Conservation (phyloP, 2,888 invertebrate species). For the Gymnosoma rotundatum region DNA sequence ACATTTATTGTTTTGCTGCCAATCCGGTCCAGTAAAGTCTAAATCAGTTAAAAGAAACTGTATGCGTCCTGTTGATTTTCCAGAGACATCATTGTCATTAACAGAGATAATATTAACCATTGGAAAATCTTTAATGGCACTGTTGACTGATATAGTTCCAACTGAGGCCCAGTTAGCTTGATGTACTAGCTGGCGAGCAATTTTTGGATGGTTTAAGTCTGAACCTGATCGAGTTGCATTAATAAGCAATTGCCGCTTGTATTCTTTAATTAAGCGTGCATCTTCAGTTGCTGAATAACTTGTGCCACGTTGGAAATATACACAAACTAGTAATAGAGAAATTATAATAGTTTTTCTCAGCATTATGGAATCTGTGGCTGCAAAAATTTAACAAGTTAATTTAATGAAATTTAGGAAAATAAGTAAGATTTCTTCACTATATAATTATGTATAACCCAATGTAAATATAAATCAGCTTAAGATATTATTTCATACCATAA, state of each 20-base stretch:
- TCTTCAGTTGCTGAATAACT: conserved; percentile 77
- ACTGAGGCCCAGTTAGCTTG: conserved; percentile 80
- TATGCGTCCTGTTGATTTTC: conserved; percentile 79
- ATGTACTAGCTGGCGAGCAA: conserved; percentile 80
- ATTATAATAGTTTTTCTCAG: conserved; percentile 13
- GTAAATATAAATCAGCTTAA: no score
- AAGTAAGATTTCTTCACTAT: no score
- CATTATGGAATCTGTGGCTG: conserved; percentile 18
- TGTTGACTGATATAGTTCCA: conserved; percentile 79
- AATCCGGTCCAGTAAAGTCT: conserved; percentile 81
- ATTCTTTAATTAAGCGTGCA: conserved; percentile 74
- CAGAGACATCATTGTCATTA: conserved; percentile 77
- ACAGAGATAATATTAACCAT: conserved; percentile 82
- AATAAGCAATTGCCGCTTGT: conserved; percentile 67
- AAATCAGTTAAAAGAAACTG: conserved; percentile 80
- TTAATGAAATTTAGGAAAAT: no score
- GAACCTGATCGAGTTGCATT: conserved; percentile 4
- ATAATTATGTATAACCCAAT: no score
- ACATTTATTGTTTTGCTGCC: conserved; percentile 78
- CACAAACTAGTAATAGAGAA: conserved; percentile 32
- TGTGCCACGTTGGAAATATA: conserved; percentile 45
- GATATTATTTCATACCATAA: no score
- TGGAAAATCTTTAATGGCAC: conserved; percentile 77
- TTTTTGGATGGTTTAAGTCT: conserved; percentile 78
- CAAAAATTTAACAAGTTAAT: background rate